phyloP scores from a whole-genome alignment of 2,797 vertebrate species.

The Hydrolagus colliei region DNA sequence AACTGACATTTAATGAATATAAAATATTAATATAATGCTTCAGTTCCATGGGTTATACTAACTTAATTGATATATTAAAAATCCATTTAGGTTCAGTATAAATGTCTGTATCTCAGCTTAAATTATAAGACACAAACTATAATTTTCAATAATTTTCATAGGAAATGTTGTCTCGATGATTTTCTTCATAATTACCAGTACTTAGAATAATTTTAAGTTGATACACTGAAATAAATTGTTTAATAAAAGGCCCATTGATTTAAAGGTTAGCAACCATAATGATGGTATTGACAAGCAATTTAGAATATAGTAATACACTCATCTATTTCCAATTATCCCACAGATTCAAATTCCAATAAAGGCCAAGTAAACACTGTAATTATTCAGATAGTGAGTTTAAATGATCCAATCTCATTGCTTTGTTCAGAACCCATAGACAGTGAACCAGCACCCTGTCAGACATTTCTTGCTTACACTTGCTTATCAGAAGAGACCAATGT shows the following conservation, averaged over 20 bases:
- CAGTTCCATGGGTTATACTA: background rate
- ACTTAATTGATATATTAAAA: slow-evolving; percentile 7
- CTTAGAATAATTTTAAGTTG: background rate
- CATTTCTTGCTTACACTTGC: background rate
- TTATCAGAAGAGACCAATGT: background rate
- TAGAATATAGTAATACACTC: background rate
- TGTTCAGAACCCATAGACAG: background rate
- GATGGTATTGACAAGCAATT: background rate
- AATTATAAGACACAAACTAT: background rate
- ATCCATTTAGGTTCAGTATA: background rate
- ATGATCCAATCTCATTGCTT: slow-evolving; percentile 1
- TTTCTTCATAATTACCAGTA: background rate
- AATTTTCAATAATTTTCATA: background rate
- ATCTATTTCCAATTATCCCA: background rate
- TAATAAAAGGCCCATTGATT: background rate
- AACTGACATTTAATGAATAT: background rate
- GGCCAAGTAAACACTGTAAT: slow-evolving; percentile 8
- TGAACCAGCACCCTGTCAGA: background rate
- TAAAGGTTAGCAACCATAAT: background rate
- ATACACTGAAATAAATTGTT: background rate
- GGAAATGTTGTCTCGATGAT: background rate
- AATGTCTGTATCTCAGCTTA: background rate
- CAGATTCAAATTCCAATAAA: slow-evolving; percentile 24
- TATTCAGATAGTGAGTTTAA: background rate
- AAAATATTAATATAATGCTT: slow-evolving; percentile 16